Base-by-base conservation (phyloP, 2,888 invertebrate species). In the Eristalinus aeneus region DNA sequence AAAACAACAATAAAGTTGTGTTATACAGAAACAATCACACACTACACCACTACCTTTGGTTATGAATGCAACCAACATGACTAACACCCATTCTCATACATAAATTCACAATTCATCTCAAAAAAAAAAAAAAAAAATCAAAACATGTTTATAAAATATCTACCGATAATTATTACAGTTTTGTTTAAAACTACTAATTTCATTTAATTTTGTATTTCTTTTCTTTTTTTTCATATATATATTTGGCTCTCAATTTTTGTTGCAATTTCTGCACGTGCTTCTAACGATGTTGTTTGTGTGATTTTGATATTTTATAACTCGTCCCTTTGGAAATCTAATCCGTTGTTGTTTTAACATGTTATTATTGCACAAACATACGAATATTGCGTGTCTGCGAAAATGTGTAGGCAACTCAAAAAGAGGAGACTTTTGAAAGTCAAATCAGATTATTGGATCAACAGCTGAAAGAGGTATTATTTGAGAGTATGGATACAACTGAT, bases 391-490 rank as follows among this genome's bases (percentile, higher is more conserved):
- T 60, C 75, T 84, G 72, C 60, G 67, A 46, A 84, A 84, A 73
- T 74, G 82, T 88, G 92, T 94, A 98, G 98, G 98, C 98, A 91
- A 97, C 98, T 92, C 96, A 97, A 94, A 97, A 98, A 93, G 98
- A 98, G 94, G 98, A 98, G 94, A 96, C 96, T 90, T 97, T 96
- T 94, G 97, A 97, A 93, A 95, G 95, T 93, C 97, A 97, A 94
- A 96, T 98, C 92, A 97, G 97, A 95, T 94, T 96, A 92, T 95
- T 98, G 94, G 96, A 96, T 93, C 95, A 96, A 93, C 96, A 97
- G 93, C 95, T 98, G 91, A 97, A 96, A 96, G 98, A 98, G 98
- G 98, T 98, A 96, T 96, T 92, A 90, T 88, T 89, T 89, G 89
- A 89, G 53, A 53, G 31, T 58, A 39, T 64, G 34, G 23, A 11